A percentile compares a stretch with the other conserved stretches of the same genome.
Evolutionary conservation across 2,797 vertebrate genomes (phyloP).

Genomic region (Diceros bicornis): DNA sequence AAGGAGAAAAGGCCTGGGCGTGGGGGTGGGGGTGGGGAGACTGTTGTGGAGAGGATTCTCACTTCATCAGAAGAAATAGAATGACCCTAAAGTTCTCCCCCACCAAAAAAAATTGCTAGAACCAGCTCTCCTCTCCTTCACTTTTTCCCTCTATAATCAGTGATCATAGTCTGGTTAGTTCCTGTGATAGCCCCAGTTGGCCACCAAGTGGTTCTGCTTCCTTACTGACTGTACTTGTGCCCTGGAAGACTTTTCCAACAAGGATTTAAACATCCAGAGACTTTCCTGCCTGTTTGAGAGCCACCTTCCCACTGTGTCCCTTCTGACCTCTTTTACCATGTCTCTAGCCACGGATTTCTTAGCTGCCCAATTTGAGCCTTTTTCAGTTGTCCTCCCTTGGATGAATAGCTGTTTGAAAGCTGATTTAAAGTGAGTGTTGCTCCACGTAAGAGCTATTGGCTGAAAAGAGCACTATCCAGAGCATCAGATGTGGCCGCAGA

Average conservation of each 20-base stretch:
- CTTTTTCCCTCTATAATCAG: not conserved
- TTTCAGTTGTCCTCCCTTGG: constrained; percentile 58
- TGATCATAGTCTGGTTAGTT: not conserved
- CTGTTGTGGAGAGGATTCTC: not conserved
- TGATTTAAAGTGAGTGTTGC: constrained; percentile 79
- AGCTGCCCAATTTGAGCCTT: constrained; percentile 39
- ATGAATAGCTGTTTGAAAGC: constrained; percentile 70
- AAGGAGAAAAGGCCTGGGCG: not conserved
- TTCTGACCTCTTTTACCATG: not conserved
- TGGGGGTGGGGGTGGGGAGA: not conserved
- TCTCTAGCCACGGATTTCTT: not conserved
- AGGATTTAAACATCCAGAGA: constrained; percentile 17
- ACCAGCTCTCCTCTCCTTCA: not conserved
- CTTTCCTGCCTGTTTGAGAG: constrained; percentile 24
- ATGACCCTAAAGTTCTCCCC: not conserved
- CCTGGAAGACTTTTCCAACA: not conserved
- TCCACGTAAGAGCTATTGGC: constrained; percentile 46
- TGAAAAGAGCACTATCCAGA: not conserved
- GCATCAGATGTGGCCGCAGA: not conserved
- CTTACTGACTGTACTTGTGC: not conserved
- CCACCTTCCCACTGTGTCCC: not conserved
- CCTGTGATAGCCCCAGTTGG: not conserved
- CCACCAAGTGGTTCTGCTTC: not conserved
- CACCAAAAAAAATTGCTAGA: not conserved
- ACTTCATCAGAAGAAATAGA: not conserved